Base-by-base conservation (phyloP, 2,113 vertebrate species). In the Neolamprologus hecqui region DNA sequence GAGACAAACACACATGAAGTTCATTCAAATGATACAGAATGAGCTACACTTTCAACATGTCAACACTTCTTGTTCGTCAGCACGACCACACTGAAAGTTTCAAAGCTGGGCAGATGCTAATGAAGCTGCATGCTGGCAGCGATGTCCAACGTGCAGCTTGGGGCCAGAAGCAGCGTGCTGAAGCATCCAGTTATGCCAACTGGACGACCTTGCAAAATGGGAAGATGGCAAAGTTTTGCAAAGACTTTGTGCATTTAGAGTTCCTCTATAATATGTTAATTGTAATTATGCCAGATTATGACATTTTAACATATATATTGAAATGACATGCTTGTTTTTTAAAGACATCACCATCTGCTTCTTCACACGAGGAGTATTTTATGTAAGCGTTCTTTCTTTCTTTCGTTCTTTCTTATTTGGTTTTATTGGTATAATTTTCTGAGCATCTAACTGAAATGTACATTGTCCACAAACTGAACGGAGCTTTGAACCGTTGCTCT, bases 21-120 rank as follows among this genome's bases (percentile, higher is more conserved):
- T 26, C 21, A 75, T 75, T 75, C 15, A 28, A 47, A 75, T 19
- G 28, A 47, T 19, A 47, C 23, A 31, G 23, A 75, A 31, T 7
- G 14, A 75, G 42, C 6, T 19, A 3, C 15, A 19, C 23, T 5
- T 75, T 9, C 21, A 47, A 23, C 63, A 40, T 21, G 13, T 14
- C 10, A 9, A 26, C 42, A 5, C 21, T 28, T 73, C 9, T 47
- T 49, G 42, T 49, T 28, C 15, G 19, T 75, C 42, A 75, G 70
- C 23, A 49, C 2, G 4, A 19, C 1, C 23, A 11, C 1, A 10
- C 1, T 19, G 0, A 31, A 75, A 11, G 9, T 19, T 49, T 19
- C 14, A 3, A 26, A 47, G 5, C 12, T 23, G 65, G 37, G 13
- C 65, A 26, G 37, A 73, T 73, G 65, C 40, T 75, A 17, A 75